phyloP scores from a whole-genome alignment of 2,888 invertebrate genomes.

The Myathropa florea region DNA sequence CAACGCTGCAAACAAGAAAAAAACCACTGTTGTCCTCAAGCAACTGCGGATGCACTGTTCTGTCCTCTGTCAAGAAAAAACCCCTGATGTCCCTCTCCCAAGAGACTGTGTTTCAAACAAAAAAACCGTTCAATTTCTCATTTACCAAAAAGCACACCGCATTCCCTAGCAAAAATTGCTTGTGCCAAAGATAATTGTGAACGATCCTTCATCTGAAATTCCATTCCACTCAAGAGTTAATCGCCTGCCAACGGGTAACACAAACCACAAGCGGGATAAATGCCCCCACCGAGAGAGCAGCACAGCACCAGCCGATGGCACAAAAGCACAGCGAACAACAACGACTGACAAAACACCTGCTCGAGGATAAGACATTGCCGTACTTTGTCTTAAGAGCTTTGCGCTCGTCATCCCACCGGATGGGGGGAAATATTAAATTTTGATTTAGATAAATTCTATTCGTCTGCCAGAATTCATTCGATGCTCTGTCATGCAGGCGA shows the following conservation, averaged over 20 bases:
- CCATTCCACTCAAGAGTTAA: constrained; percentile 63
- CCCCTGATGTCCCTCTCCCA: no score
- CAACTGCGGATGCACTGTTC: no score
- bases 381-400: constrained; percentile 47
- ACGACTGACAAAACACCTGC: constrained; percentile 52
- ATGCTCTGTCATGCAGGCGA: constrained; percentile 18
- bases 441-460: constrained; percentile 60
- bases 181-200: constrained; percentile 53
- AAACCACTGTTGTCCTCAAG: no score
- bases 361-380: constrained; percentile 33
- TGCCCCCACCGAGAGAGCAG: not conserved
- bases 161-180: constrained; percentile 61
- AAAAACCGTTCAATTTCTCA: not conserved
- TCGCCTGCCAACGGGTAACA: constrained; percentile 40
- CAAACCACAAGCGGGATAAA: not conserved
- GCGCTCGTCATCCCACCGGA: not conserved
- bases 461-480: constrained; percentile 35
- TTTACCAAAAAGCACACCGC: constrained; percentile 23
- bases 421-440: constrained; percentile 51
- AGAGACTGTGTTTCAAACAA: no score
- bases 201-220: constrained; percentile 48
- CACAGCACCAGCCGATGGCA: no score
- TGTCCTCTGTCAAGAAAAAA: no score
- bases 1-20: no score
- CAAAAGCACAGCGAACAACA: no score